Evolutionary conservation across 2,797 vertebrate species (phyloP).

Genomic region (Mormyrops attenuatus): DNA sequence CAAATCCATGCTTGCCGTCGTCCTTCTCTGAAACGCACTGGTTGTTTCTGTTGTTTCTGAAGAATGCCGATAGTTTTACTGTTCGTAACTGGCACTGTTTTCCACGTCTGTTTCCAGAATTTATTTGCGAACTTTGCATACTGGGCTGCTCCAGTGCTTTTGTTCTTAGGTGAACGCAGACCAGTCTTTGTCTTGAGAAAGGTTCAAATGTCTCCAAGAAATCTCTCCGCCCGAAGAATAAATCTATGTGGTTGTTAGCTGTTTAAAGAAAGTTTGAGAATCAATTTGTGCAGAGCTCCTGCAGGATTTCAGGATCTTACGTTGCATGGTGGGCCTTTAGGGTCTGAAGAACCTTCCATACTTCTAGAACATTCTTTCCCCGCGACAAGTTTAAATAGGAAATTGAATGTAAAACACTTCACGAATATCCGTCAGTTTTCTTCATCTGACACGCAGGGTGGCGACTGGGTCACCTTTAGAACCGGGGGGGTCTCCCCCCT

Average conservation of each 20-base stretch:
- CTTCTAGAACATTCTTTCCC: not conserved
- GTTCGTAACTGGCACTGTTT: not conserved
- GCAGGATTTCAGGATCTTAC: not conserved
- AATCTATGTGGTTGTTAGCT: not conserved
- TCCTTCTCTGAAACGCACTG: not conserved
- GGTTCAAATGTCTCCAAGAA: not conserved
- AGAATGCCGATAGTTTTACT: not conserved
- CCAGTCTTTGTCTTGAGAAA: not conserved
- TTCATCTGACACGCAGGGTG: constrained; percentile 35
- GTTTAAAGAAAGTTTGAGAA: not conserved
- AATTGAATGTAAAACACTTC: constrained; percentile 26
- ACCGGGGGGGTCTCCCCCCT: not conserved
- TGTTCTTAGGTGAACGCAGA: not conserved
- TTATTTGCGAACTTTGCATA: not conserved
- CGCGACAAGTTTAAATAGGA: constrained; percentile 19
- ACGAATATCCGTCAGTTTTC: constrained; percentile 27
- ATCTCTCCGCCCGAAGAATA: not conserved
- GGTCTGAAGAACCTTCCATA: constrained; percentile 18
- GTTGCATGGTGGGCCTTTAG: not conserved
- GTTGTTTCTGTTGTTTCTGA: not conserved
- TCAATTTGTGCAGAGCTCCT: not conserved
- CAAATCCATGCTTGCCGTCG: not conserved
- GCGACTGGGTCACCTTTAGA: constrained; percentile 42
- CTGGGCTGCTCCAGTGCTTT: not conserved
- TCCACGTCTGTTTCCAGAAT: not conserved